A percentile compares a stretch with the other conserved stretches of the same genome.
Conservation (phyloP, 2,888 invertebrate genomes). For the Argyra leucocephala region DNA sequence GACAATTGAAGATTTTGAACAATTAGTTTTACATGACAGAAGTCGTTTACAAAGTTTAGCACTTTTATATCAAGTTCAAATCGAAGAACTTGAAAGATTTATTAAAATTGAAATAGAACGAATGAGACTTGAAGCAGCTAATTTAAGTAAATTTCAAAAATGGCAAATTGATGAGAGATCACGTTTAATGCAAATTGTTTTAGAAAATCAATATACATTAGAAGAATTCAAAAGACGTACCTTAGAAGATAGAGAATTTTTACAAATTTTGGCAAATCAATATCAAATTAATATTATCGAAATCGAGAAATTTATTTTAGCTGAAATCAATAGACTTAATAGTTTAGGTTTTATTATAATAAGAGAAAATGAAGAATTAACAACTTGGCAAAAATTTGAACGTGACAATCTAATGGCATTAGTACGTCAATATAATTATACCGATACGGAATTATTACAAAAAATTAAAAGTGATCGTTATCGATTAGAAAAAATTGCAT, state of each 20-base stretch:
- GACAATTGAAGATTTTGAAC: conserved; percentile 35
- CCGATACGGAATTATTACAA: conserved; percentile 38
- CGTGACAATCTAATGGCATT: conserved; percentile 35
- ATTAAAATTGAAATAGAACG: conserved; percentile 37
- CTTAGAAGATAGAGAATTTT: conserved; percentile 33
- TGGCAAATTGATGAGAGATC: conserved; percentile 39
- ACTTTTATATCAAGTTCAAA: conserved; percentile 35
- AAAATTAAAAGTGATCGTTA: conserved; percentile 35
- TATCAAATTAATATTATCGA: conserved; percentile 39
- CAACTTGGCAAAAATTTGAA: conserved; percentile 38
- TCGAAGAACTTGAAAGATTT: conserved; percentile 37
- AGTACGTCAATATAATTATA: conserved; percentile 36
- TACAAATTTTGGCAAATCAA: conserved; percentile 35
- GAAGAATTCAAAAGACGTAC: conserved; percentile 35
- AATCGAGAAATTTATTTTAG: conserved; percentile 38
- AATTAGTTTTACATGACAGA: conserved; percentile 35
- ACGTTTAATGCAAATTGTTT: conserved; percentile 32
- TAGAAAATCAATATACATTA: conserved; percentile 34
- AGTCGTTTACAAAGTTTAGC: conserved; percentile 34
- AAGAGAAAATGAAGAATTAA: conserved; percentile 32
- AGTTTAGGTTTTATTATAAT: conserved; percentile 29
- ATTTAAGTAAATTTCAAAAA: conserved; percentile 34
- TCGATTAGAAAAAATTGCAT: conserved; percentile 34
- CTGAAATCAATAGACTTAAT: conserved; percentile 36
- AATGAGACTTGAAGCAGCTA: conserved; percentile 33